Evolutionary conservation across 2,797 vertebrate species (phyloP).

Genomic region (Gallinago nigripennis): DNA sequence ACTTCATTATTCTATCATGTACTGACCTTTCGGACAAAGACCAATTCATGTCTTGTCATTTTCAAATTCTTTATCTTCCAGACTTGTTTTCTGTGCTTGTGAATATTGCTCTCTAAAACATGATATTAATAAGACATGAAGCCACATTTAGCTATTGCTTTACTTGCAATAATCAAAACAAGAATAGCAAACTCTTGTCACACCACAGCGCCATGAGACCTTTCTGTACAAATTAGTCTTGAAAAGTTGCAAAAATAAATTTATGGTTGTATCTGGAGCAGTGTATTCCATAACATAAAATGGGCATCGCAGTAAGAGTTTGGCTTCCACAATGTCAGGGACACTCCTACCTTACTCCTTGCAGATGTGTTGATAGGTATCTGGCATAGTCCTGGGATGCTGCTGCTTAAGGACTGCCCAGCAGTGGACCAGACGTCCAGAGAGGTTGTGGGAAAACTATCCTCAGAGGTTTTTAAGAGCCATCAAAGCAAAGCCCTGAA

Average conservation of each 20-base stretch:
- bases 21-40: background rate
- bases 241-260: background rate
- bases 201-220: background rate
- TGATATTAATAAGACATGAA: background rate
- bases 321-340: background rate
- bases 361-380: background rate
- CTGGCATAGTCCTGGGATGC: background rate
- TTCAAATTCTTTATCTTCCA: background rate
- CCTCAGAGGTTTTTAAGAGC: background rate
- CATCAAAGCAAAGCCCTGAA: background rate
- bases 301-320: background rate
- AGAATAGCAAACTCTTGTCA: background rate
- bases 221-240: background rate
- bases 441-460: background rate
- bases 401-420: background rate
- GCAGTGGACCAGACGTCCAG: background rate
- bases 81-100: background rate
- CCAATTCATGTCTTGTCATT: background rate
- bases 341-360: background rate
- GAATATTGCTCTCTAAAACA: background rate
- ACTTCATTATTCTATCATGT: background rate
- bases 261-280: background rate
- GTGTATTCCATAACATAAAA: background rate
- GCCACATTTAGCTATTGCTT: background rate
- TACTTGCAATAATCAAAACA: background rate